phyloP scores from a whole-genome alignment of 1,140 invertebrate genomes.

The Panagrolaimus sp. region DNA sequence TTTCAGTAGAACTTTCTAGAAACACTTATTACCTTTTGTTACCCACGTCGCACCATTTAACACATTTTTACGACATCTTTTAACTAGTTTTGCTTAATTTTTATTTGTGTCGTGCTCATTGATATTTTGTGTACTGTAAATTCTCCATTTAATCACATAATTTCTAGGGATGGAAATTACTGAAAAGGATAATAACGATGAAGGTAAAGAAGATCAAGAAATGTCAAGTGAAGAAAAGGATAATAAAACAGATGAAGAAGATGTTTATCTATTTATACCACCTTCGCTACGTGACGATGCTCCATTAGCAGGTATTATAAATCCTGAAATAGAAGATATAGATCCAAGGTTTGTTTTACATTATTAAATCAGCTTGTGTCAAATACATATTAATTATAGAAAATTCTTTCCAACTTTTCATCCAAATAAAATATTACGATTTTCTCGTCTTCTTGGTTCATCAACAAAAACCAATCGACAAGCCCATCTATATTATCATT shows the following conservation, averaged over 20 bases:
- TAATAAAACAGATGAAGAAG: background rate
- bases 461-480: slow-evolving; percentile 41
- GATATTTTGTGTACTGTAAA: too few species aligned
- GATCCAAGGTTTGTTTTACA: slow-evolving; percentile 44
- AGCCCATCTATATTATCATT: slow-evolving; percentile 55
- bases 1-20: too few species aligned
- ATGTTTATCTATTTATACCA: slow-evolving; percentile 36
- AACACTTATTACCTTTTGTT: too few species aligned
- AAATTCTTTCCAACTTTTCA: slow-evolving; percentile 49
- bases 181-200: background rate
- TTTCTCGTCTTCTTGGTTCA: slow-evolving; percentile 50
- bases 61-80: too few species aligned
- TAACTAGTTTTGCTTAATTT: too few species aligned
- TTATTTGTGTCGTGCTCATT: too few species aligned
- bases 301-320: slow-evolving; percentile 46
- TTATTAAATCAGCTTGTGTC: background rate
- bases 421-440: slow-evolving; percentile 42
- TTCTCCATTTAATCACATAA: too few species aligned
- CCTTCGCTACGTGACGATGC: slow-evolving; percentile 46
- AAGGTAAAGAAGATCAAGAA: background rate
- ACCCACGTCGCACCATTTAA: too few species aligned
- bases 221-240: background rate
- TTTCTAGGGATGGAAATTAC: background rate
- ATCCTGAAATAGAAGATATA: slow-evolving; percentile 46
- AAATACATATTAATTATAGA: slow-evolving; percentile 26